Evolutionary conservation across 2,888 invertebrate species (phyloP).

Genomic region (Parnassius smintheus): DNA sequence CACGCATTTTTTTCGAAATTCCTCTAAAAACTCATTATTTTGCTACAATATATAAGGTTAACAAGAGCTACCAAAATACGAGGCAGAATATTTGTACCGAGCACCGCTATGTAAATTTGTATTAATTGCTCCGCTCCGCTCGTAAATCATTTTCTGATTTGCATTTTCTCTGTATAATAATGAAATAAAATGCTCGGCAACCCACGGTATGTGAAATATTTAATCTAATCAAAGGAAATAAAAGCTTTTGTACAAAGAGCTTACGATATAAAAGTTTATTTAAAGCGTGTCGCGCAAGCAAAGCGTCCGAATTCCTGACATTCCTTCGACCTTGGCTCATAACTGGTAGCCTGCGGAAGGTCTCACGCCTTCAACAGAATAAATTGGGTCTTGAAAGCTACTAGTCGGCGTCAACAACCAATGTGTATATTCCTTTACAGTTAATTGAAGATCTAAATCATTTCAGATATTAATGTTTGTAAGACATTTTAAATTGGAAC

Average conservation of each 20-base stretch:
- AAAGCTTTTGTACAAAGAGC: constrained; percentile 5
- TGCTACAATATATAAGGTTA: not conserved
- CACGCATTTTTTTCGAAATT: constrained; percentile 11
- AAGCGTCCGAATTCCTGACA: constrained; percentile 11
- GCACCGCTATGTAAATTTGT: not conserved
- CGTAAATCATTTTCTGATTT: constrained; percentile 17
- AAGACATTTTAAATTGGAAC: too few relatives aligned
- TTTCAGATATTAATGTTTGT: too few relatives aligned
- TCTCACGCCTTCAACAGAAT: not conserved
- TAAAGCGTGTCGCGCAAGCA: constrained; percentile 33
- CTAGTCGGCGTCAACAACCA: not conserved
- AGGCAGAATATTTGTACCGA: constrained; percentile 4
- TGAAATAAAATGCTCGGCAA: not conserved
- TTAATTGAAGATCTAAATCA: not conserved
- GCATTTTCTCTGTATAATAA: constrained; percentile 12
- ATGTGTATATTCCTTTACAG: not conserved
- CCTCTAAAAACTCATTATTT: constrained; percentile 20
- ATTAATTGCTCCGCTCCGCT: constrained; percentile 2
- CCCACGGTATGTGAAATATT: constrained; percentile 26
- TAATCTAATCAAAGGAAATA: constrained; percentile 15
- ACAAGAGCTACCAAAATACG: constrained; percentile 2
- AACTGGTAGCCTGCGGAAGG: not conserved
- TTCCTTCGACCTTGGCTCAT: not conserved
- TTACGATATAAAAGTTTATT: constrained; percentile 8
- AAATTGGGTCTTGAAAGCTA: not conserved